phyloP scores from a whole-genome alignment of 2,797 vertebrate species.

The Oreonectes daqikongensis region DNA sequence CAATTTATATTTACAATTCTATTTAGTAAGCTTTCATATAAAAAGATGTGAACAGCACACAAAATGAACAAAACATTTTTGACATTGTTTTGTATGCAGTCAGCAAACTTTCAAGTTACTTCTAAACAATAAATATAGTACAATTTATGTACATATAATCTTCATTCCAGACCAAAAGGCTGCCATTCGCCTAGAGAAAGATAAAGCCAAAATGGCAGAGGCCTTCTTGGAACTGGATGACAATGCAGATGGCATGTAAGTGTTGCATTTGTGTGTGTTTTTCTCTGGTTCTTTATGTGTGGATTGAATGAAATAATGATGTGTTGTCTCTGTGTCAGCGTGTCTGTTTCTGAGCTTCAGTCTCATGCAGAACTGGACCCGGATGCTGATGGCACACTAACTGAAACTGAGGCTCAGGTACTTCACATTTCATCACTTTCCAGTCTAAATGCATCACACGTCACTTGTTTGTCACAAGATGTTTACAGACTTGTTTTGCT shows the following conservation, averaged over 20 bases:
- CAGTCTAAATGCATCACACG: neutral
- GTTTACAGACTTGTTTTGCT: neutral
- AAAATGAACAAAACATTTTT: no score
- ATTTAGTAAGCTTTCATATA: neutral
- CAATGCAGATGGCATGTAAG: slow-evolving; percentile 84
- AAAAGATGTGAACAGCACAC: no score
- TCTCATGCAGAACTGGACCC: slow-evolving; percentile 83
- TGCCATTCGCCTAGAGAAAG: slow-evolving; percentile 71
- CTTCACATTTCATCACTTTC: neutral
- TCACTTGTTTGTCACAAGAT: neutral
- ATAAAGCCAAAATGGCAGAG: slow-evolving; percentile 75
- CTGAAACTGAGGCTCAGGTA: slow-evolving; percentile 86
- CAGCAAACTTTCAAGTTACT: no score
- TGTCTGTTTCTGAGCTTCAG: slow-evolving; percentile 81
- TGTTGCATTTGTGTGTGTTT: slow-evolving; percentile 47
- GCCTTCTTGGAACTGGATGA: slow-evolving; percentile 86
- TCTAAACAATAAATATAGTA: slow-evolving; percentile 3
- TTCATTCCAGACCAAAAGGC: slow-evolving; percentile 80
- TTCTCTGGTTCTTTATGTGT: neutral
- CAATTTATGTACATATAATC: neutral
- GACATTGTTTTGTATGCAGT: no score
- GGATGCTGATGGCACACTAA: slow-evolving; percentile 79
- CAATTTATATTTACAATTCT: neutral
- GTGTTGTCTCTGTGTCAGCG: slow-evolving; percentile 66
- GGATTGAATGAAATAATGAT: neutral